Conservation (phyloP, 2,797 vertebrate species). For the Rhadinocentrus ornatus region DNA sequence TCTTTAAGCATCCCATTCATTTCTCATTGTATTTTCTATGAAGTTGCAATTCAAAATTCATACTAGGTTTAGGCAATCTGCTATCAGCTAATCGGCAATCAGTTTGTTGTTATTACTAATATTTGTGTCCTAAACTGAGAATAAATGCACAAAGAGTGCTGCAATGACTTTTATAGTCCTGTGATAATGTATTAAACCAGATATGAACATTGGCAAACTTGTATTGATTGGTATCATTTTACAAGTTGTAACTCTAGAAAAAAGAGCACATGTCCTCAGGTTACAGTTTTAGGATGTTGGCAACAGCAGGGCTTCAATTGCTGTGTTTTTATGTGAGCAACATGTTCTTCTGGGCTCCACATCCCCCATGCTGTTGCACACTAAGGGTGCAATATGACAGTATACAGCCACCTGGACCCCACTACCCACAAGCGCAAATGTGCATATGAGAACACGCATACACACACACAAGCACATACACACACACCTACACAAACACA, state of each 20-base stretch:
- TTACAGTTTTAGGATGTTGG: constrained; percentile 23
- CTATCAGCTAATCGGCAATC: neutral
- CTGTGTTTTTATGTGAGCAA: constrained; percentile 62
- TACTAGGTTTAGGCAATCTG: too few species aligned
- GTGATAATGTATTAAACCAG: neutral
- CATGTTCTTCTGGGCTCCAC: constrained; percentile 53
- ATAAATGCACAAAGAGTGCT: neutral
- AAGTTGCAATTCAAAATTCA: too few species aligned
- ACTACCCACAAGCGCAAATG: constrained; percentile 55
- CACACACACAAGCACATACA: neutral
- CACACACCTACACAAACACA: constrained; percentile 7
- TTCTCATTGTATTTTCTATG: too few species aligned
- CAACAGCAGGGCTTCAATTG: constrained; percentile 40
- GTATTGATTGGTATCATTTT: neutral
- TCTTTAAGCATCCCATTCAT: too few species aligned
- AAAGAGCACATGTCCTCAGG: constrained; percentile 7
- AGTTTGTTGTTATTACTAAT: neutral
- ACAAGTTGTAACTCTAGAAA: constrained; percentile 18
- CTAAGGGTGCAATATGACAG: constrained; percentile 68
- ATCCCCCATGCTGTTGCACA: constrained; percentile 63
- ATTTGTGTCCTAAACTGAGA: neutral
- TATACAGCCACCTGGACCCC: constrained; percentile 71
- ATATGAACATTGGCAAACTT: neutral
- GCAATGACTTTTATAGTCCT: neutral
- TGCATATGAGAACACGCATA: constrained; percentile 33